These are phyloP conservation scores for Philopedon plagiatum DNA, from an alignment of 2,888 invertebrate genomes.

Conservation along the genomic window DNA sequence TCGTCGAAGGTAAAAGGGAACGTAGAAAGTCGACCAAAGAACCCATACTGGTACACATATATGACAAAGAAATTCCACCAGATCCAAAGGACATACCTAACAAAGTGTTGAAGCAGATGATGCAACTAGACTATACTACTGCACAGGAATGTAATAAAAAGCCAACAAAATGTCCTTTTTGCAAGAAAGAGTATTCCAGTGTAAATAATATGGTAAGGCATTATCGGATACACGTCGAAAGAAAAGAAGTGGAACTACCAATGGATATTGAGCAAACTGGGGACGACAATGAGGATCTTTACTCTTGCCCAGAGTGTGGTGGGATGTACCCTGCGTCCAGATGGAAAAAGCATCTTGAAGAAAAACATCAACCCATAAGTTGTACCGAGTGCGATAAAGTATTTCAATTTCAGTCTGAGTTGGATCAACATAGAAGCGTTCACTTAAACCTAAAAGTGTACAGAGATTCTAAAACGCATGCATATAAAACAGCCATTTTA, in stretches of 20 bases:
- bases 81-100: conserved; percentile 52
- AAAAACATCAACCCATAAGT: conserved; percentile 72
- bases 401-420: conserved; percentile 74
- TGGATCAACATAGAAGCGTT: conserved; percentile 77
- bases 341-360: conserved; percentile 73
- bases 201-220: conserved; percentile 75
- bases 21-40: conserved; percentile 41
- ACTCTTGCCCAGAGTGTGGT: conserved; percentile 75
- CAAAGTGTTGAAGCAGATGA: conserved; percentile 61
- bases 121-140: conserved; percentile 65
- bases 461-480: conserved; percentile 75
- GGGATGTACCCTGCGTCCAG: conserved; percentile 73
- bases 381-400: conserved; percentile 77
- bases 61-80: conserved; percentile 31
- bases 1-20: conserved; percentile 49
- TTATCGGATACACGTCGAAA: conserved; percentile 65
- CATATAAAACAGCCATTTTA: conserved; percentile 72
- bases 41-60: conserved; percentile 36
- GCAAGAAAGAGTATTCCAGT: conserved; percentile 72
- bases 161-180: conserved; percentile 69
- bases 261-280: conserved; percentile 60
- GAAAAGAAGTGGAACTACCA: conserved; percentile 36
- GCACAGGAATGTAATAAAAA: conserved; percentile 39
- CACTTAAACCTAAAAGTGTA: conserved; percentile 79
- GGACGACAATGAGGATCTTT: conserved; percentile 69